Percentiles rank a stretch among this genome's conserved stretches.
Conservation (phyloP, 2,888 invertebrate species). For the Apamea anceps region DNA sequence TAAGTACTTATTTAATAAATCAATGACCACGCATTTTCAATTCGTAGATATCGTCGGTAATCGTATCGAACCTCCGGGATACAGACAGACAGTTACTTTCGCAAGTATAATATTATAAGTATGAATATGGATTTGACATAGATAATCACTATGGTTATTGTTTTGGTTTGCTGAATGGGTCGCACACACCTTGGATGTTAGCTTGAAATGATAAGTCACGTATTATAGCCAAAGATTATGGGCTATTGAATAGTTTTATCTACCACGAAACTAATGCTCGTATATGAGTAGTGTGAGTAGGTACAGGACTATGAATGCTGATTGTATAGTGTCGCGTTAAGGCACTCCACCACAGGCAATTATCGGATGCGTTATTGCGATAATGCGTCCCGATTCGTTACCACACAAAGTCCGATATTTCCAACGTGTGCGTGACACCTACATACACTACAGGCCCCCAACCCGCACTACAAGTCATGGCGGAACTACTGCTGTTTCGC, state of each 20-base stretch:
- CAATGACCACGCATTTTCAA: slow-evolving; percentile 18
- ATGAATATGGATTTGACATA: too few species aligned
- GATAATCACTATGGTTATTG: not conserved
- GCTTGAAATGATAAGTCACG: not conserved
- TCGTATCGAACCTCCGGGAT: not conserved
- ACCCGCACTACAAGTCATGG: not conserved
- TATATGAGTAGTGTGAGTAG: too few species aligned
- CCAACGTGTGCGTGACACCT: not conserved
- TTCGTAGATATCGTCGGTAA: not conserved
- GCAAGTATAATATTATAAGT: too few species aligned
- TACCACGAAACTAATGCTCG: not conserved
- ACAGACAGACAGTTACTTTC: too few species aligned
- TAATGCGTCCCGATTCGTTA: too few species aligned
- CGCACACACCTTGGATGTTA: not conserved
- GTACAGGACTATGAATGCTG: too few species aligned
- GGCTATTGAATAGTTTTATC: too few species aligned
- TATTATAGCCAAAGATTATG: too few species aligned
- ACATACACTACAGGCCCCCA: not conserved
- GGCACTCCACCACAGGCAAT: too few species aligned
- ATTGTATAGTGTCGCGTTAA: too few species aligned
- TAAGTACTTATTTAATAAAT: not conserved
- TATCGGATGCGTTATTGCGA: too few species aligned
- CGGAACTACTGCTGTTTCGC: not conserved
- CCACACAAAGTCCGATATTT: not conserved
- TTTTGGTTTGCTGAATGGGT: not conserved